A percentile compares a stretch with the other conserved stretches of the same genome.
These are phyloP conservation scores for Mythimna vitellina DNA, from an alignment of 2,888 invertebrate genomes.

Conservation along the genomic window DNA sequence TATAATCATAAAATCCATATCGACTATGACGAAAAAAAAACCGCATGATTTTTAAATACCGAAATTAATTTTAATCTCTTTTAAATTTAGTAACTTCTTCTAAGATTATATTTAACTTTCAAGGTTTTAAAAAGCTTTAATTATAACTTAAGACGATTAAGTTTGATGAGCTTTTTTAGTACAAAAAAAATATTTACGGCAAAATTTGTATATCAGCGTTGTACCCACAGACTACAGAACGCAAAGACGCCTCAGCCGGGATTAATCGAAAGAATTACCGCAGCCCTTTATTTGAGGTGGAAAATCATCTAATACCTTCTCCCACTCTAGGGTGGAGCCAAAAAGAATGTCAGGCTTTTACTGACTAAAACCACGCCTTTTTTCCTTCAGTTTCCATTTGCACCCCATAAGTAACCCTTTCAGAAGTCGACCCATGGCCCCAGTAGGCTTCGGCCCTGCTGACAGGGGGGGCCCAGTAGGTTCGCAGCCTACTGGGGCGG, in stretches of 20 bases:
- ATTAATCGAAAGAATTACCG: no score
- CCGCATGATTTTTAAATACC: slow-evolving; percentile 1
- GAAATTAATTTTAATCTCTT: slow-evolving; percentile 17
- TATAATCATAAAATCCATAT: neutral
- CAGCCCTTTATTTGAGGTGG: no score
- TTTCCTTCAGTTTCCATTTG: no score
- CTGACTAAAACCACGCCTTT: no score
- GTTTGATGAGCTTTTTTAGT: neutral
- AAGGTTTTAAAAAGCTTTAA: slow-evolving; percentile 2
- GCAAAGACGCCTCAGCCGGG: neutral
- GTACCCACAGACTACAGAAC: neutral
- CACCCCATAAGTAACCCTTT: no score
- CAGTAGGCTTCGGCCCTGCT: no score
- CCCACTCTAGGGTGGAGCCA: no score
- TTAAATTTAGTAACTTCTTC: slow-evolving; percentile 19
- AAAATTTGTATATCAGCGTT: neutral
- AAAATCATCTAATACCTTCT: no score
- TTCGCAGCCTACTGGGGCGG: no score
- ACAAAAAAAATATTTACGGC: neutral
- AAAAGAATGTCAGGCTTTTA: no score
- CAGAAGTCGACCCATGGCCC: no score
- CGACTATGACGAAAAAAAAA: neutral
- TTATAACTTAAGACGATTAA: slow-evolving; percentile 2
- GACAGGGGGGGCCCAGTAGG: no score
- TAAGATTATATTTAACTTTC: slow-evolving; percentile 17